Evolutionary conservation across 2,113 vertebrate genomes (phyloP).

Genomic region (Cryptotis parvus): DNA sequence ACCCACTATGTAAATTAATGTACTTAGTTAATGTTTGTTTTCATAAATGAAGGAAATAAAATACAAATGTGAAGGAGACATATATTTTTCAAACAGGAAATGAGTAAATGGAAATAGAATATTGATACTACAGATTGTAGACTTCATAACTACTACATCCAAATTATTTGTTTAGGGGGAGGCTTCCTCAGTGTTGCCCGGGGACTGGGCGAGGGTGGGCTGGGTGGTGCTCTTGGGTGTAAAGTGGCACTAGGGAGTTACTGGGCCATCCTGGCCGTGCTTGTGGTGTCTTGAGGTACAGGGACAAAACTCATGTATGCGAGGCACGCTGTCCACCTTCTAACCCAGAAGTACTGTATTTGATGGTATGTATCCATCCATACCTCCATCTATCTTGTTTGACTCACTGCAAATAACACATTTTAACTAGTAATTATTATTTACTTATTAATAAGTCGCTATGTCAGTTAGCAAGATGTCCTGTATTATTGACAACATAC

Average conservation of each 20-base stretch:
- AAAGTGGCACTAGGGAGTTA: too few species aligned
- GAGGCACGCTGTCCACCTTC: too few species aligned
- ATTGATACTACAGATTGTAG: neutral
- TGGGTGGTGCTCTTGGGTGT: too few species aligned
- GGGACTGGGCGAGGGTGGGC: too few species aligned
- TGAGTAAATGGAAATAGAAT: neutral
- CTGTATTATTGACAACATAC: neutral
- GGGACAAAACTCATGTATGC: too few species aligned
- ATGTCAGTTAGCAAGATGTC: constrained; percentile 31
- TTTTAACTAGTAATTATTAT: neutral
- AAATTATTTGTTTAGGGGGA: too few species aligned
- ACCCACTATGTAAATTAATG: neutral
- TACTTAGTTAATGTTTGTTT: neutral
- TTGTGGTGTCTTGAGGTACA: too few species aligned
- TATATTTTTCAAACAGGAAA: constrained; percentile 14
- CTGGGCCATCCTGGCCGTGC: too few species aligned
- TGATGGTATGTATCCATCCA: neutral
- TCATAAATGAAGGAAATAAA: constrained; percentile 1
- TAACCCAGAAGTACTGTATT: neutral
- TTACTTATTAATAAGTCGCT: constrained; percentile 8
- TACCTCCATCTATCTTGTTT: neutral
- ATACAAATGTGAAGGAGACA: neutral
- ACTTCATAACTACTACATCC: neutral
- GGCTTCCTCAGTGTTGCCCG: too few species aligned
- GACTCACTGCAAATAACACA: neutral